A percentile compares a stretch with the other conserved stretches of the same genome.
These are phyloP conservation scores for Threskiornis aethiopicus DNA, from an alignment of 2,797 vertebrate genomes.

Conservation along the genomic window DNA sequence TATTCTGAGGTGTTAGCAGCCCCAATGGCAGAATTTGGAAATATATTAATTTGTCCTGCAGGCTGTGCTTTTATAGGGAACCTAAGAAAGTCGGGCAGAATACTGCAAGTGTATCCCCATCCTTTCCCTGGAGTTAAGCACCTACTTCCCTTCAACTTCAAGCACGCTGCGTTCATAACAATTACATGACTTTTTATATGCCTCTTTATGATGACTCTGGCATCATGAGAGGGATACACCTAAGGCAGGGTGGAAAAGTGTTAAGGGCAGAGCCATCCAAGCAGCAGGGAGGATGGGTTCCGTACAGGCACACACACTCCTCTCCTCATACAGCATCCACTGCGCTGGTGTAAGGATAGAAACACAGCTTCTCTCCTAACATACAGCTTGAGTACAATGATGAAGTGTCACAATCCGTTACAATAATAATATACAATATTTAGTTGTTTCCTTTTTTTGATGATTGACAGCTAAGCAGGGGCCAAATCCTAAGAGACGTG, in stretches of 20 bases:
- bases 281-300: neutral
- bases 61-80: neutral
- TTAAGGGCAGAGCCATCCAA: neutral
- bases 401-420: neutral
- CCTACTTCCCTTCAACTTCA: neutral
- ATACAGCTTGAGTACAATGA: neutral
- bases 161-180: rapidly evolving
- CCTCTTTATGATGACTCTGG: neutral
- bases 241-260: neutral
- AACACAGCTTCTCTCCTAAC: neutral
- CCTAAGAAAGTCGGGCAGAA: neutral
- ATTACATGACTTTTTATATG: neutral
- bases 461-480: neutral
- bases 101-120: neutral
- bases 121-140: neutral
- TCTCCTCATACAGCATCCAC: neutral
- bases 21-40: neutral
- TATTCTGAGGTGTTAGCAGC: neutral
- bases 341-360: neutral
- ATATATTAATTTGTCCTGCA: neutral
- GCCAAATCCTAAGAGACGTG: neutral
- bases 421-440: neutral
- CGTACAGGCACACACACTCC: rapidly evolving
- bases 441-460: neutral
- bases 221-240: neutral